These are phyloP conservation scores for Spilosoma lubricipeda DNA, from an alignment of 2,888 invertebrate species.

Conservation along the genomic window DNA sequence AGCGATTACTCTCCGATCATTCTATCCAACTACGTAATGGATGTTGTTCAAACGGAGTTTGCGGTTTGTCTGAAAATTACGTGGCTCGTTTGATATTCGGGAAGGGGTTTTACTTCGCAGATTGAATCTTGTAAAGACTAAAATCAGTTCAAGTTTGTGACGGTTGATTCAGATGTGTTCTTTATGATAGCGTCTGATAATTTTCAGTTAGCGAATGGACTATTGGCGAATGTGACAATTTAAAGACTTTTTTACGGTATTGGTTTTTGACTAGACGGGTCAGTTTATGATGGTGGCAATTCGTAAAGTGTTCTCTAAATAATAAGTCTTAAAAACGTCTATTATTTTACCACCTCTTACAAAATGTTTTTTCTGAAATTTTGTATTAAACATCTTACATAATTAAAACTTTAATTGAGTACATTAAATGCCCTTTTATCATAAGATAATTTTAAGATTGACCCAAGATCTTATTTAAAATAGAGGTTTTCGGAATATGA, in stretches of 20 bases:
- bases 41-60: constrained; percentile 48
- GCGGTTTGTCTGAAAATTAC: constrained; percentile 45
- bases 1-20: constrained; percentile 42
- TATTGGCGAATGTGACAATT: neutral
- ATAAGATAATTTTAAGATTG: neutral
- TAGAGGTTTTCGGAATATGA: constrained; percentile 18
- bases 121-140: constrained; percentile 50
- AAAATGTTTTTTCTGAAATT: too few species aligned
- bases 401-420: too few species aligned
- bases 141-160: constrained; percentile 37
- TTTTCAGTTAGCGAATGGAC: constrained; percentile 22
- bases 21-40: constrained; percentile 46
- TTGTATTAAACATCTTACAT: too few species aligned
- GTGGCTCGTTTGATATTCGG: constrained; percentile 41
- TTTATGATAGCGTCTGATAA: constrained; percentile 23
- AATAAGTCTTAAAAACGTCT: too few species aligned
- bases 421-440: neutral
- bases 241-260: neutral
- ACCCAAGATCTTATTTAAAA: constrained; percentile 21
- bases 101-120: constrained; percentile 42
- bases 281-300: neutral
- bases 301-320: too few species aligned
- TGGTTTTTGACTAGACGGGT: neutral
- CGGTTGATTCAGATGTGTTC: constrained; percentile 17
- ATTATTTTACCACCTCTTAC: too few species aligned